These are phyloP conservation scores for Xylota sylvarum DNA, from an alignment of 2,888 invertebrate genomes.

Conservation along the genomic window DNA sequence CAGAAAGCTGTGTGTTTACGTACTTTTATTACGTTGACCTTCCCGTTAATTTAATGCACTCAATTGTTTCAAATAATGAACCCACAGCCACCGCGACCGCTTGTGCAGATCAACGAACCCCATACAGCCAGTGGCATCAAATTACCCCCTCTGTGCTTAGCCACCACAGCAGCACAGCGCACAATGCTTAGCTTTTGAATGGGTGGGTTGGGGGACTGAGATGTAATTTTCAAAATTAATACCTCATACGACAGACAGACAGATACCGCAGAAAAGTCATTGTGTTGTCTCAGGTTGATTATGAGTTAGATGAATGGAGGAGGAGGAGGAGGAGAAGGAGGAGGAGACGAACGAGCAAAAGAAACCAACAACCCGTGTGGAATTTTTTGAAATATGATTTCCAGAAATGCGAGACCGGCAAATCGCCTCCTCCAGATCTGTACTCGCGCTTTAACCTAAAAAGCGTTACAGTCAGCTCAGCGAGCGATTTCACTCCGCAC, in stretches of 20 bases:
- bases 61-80: slow-evolving; percentile 63
- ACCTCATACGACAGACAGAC: slow-evolving; percentile 26
- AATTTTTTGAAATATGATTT: slow-evolving; percentile 30
- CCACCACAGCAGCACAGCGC: slow-evolving; percentile 5
- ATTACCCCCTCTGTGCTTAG: slow-evolving; percentile 51
- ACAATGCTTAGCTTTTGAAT: slow-evolving; percentile 1
- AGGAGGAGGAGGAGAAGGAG: background rate
- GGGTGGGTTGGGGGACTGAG: slow-evolving; percentile 1
- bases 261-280: slow-evolving; percentile 57
- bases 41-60: slow-evolving; percentile 59
- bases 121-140: slow-evolving; percentile 37
- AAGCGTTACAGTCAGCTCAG: background rate
- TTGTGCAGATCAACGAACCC: slow-evolving; percentile 58
- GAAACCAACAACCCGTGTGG: slow-evolving; percentile 16
- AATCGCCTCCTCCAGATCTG: slow-evolving; percentile 33
- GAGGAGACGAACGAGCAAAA: background rate
- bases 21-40: slow-evolving; percentile 54
- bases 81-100: slow-evolving; percentile 23
- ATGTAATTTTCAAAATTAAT: slow-evolving; percentile 47
- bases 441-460: background rate
- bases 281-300: slow-evolving; percentile 61
- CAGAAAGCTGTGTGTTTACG: slow-evolving; percentile 10
- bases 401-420: slow-evolving; percentile 30
- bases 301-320: slow-evolving; percentile 5
- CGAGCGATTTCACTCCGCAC: slow-evolving; percentile 1